Conservation (phyloP, 2,888 invertebrate genomes). For the Hydraecia micacea region DNA sequence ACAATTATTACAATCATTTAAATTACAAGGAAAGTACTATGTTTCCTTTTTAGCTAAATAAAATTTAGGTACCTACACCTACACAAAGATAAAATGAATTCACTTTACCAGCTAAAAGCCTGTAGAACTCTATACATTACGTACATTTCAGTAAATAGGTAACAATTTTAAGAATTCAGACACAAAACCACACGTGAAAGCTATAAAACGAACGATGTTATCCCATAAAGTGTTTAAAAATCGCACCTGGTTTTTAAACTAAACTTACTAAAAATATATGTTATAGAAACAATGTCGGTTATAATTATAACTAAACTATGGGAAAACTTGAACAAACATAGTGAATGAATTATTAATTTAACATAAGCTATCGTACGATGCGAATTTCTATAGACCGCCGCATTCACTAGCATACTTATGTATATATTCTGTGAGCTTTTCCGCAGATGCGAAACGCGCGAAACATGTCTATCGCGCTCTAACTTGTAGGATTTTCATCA, state of each 20-base stretch:
- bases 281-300: slow-evolving; percentile 33
- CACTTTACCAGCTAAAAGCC: slow-evolving; percentile 4
- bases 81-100: background rate
- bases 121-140: background rate
- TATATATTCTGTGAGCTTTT: slow-evolving; percentile 75
- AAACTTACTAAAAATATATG: slow-evolving; percentile 33
- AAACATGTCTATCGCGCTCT: slow-evolving; percentile 71
- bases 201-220: slow-evolving; percentile 18
- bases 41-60: background rate
- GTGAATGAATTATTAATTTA: slow-evolving; percentile 69
- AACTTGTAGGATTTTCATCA: slow-evolving; percentile 41
- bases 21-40: too few relatives aligned
- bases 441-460: slow-evolving; percentile 68
- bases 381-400: slow-evolving; percentile 66
- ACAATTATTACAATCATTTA: too few relatives aligned
- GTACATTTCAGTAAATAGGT: slow-evolving; percentile 9
- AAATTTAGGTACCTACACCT: background rate
- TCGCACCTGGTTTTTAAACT: slow-evolving; percentile 33
- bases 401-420: slow-evolving; percentile 61
- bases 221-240: slow-evolving; percentile 46
- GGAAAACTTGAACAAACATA: slow-evolving; percentile 61
- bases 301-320: slow-evolving; percentile 37
- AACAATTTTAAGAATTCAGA: slow-evolving; percentile 27
- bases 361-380: slow-evolving; percentile 62
- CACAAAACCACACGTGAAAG: slow-evolving; percentile 5